Evolutionary conservation across 2,113 vertebrate species (phyloP), one percentile per base, ranked within the genome.

Genomic region (Delphinapterus leucas): DNA sequence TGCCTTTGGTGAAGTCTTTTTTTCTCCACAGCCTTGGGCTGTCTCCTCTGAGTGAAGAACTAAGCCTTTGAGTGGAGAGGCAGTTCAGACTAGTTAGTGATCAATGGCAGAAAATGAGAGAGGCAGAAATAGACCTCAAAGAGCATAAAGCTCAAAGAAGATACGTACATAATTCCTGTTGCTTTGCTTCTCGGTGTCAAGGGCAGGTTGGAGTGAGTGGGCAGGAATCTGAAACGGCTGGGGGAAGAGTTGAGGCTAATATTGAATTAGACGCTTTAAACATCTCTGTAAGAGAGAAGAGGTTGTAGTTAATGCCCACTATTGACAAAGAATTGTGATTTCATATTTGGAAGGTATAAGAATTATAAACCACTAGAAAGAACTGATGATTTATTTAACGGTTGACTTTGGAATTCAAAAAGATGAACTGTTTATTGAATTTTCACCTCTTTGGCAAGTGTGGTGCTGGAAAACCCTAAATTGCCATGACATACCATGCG

Each of bases 331-430:
- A 84, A 80, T 36, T 94, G 1, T 74, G 13, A 47, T 70, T 88
- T 95, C 25, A 70, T 41, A n/a, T 86, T 76, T 93, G 44, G 49
- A 90, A 96, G 6, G 2, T 86, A 1, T 65, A 61, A 85, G 44
- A 93, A 91, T 70, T 67, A 31, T 61, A 63, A 92, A 21, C 33
- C 20, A 10, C 53, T 73, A 77, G 41, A 89, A 92, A 96, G 86
- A n/a, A 21, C 10, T 90, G 31, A 67, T 74, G 28, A 76, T 79
- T 91, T 81, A 86, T 81, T 67, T 86, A 93, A 89, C 28, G 25
- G 18, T 36, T 95, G n/a, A 81, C 60, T 89, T 80, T 91, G 21
- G 31, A 81, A 94, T 93, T 92, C 85, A 94, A 74, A 80, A 95
- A 95, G 58, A 53, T 83, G 9, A 80, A 77, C 26, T 92, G 2